phyloP scores from a whole-genome alignment of 2,797 vertebrate species.

The Tadarida brasiliensis region DNA sequence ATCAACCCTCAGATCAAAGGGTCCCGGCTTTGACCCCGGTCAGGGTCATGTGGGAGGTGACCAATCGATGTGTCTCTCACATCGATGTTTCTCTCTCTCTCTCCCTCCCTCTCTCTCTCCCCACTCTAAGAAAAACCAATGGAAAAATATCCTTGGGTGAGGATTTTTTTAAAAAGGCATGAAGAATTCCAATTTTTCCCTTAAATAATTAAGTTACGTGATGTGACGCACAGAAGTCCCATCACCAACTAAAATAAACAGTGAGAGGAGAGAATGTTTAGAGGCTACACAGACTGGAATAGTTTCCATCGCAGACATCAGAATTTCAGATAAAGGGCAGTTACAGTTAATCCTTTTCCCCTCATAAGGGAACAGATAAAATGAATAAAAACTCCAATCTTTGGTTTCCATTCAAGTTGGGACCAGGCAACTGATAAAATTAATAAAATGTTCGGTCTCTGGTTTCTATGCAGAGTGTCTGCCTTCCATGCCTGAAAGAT shows the following conservation, averaged over 20 bases:
- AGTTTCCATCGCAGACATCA: constrained; percentile 71
- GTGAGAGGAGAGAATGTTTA: constrained; percentile 4
- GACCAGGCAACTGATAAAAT: constrained; percentile 63
- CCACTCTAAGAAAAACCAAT: too few relatives aligned
- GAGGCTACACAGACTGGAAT: constrained; percentile 16
- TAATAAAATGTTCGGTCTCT: constrained; percentile 65
- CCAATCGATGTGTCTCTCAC: not conserved
- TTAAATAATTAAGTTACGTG: constrained; percentile 64
- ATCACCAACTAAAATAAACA: constrained; percentile 58
- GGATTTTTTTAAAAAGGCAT: not conserved
- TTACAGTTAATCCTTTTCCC: constrained; percentile 68
- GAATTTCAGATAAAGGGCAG: constrained; percentile 60
- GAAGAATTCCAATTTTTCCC: not conserved
- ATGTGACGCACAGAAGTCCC: constrained; percentile 35
- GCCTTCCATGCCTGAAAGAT: constrained; percentile 44
- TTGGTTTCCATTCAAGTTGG: constrained; percentile 68
- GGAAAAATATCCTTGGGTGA: too few relatives aligned
- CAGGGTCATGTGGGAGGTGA: not conserved
- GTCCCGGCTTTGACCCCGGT: not conserved
- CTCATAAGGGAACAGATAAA: constrained; percentile 67
- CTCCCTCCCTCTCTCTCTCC: not conserved
- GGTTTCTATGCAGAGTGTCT: constrained; percentile 59
- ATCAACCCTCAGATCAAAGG: not conserved
- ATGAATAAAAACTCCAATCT: constrained; percentile 63
- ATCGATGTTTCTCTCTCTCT: not conserved